Evolutionary conservation across 2,888 invertebrate genomes (phyloP), one percentile per base, ranked within the genome.

Genomic region (Polyommatus icarus): DNA sequence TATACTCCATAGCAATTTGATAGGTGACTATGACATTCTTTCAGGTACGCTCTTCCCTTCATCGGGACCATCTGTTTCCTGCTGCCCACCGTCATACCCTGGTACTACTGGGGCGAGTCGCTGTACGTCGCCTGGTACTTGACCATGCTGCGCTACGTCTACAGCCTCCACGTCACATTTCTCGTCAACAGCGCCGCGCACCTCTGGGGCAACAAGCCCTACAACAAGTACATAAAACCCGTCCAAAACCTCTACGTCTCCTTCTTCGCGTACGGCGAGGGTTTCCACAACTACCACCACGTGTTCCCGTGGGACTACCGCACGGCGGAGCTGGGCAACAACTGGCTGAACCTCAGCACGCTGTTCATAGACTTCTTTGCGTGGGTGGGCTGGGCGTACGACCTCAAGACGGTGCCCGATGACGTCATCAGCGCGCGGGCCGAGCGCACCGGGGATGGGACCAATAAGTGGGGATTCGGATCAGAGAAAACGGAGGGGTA

Each of bases 181-280:
- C 87, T 95, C 24, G 95, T 96, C 20, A 96, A 96, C 89, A 95
- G 95, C 82, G 94, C 94, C 15, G 96, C 96, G 10, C 96, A 96
- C 84, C 83, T 90, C 36, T 91, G 89, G 86, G 94, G 94, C 0
- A 86, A 86, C 78, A 90, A 88, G 76, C 93, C 94, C 6, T 94
- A 94, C 80, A 91, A 96, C 78, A 87, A 84, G 80, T 81, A 78
- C 61, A 86, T 89, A 1, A 76, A 81, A 15, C 83, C 90, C 0
- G 80, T 80, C 1, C 85, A 89, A 78, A 86, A 82, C 46, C 79
- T 82, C 0, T 8, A 82, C 0, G 86, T 87, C 0, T 84, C 87
- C 0, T 46, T 89, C 0, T 76, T 83, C 0, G 82, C 85, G 0
- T 84, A 86, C 8, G 89, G 89, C 0, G 88, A 89, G 81, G 89